Evolutionary conservation across 23 tunicate genomes (phyloP), one percentile per base, ranked within the genome.

Genomic region (Styela plicata): DNA sequence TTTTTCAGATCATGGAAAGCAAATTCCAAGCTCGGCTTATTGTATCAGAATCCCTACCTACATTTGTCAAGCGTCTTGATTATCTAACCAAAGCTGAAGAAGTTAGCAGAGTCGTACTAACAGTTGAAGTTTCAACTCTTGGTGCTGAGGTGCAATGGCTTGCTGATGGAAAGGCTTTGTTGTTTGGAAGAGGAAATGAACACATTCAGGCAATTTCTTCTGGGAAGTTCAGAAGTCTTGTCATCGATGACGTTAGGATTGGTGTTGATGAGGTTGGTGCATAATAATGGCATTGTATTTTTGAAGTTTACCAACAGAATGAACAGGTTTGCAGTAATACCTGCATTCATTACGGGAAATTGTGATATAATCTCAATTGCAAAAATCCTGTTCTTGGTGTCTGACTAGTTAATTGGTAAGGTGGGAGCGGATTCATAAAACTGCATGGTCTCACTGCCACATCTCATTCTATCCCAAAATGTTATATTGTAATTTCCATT

Each of bases 231-330:
- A 23, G 81, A 23, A 33, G 66, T 52, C 81, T 76, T 44, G 37
- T 76, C 26, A 76, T 76, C 13, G 81, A 76, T 20, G 81, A 76
- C 21, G 64, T 52, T 16, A 1, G 66, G 30, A 52, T 44, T 2
- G 81, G 81, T 33, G 5, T 5, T 1, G 81, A 76, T 76, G 81
- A 76, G 81, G 81, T 76, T 13, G 0, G 78, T 69, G 23, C n/a
- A n/a, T n/a, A n/a, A n/a, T n/a, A n/a, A n/a, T n/a, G n/a, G n/a
- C n/a, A n/a, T n/a, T n/a, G n/a, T n/a, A n/a, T n/a, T n/a, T n/a
- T n/a, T n/a, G n/a, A n/a, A n/a, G n/a, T n/a, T n/a, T n/a, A n/a
- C n/a, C n/a, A n/a, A n/a, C n/a, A n/a, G n/a, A n/a, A n/a, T n/a
- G n/a, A n/a, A n/a, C n/a, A n/a, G n/a, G n/a, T n/a, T n/a, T n/a